Evolutionary conservation across 2,888 invertebrate species (phyloP), one percentile per base, ranked within the genome.

Genomic region (Lissocephala sabroskyi): DNA sequence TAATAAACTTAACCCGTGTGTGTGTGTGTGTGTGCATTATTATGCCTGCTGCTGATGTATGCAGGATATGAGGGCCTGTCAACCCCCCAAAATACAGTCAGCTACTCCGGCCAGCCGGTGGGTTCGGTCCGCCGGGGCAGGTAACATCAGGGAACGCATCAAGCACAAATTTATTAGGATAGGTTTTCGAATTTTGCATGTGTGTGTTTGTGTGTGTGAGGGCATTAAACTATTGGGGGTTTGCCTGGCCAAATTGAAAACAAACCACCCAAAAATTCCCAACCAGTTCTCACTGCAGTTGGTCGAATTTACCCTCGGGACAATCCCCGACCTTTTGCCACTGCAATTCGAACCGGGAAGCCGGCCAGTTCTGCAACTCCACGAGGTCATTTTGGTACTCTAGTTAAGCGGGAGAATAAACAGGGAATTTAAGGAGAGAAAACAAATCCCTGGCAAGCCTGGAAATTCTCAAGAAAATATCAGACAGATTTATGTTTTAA

Each of bases 121-220:
- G 7, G 23, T 23, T 23, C 7, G 23, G 23, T 23, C 7, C 3
- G 23, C 7, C 23, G 23, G 30, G 59, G 65, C 67, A 70, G 71
- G 74, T 70, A 71, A 61, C 70, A 66, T 59, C 59, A 66, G 64
- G 74, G 62, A 71, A 68, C 76, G 73, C 74, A 74, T 74, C 74
- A 74, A 76, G 70, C 73, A 49, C 62, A 74, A 74, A 73, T 70
- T 73, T 73, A 76, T 74, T 74, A 76, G 74, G 74, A 73, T 74
- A 74, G 74, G 74, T 74, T n/a, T 74, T 71, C 55, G 71, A 45
- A 65, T 65, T 64, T 62, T 59, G 63, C 66, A 49, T 37, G 37
- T 19, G 37, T 18, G 17, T 39, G 30, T 45, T 3, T 48, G 16
- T 30, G 44, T 30, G 16, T 29, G 41, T 45, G 10, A 37, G 37